Evolutionary conservation across 2,113 vertebrate genomes (phyloP).

Genomic region (Rynchops niger): DNA sequence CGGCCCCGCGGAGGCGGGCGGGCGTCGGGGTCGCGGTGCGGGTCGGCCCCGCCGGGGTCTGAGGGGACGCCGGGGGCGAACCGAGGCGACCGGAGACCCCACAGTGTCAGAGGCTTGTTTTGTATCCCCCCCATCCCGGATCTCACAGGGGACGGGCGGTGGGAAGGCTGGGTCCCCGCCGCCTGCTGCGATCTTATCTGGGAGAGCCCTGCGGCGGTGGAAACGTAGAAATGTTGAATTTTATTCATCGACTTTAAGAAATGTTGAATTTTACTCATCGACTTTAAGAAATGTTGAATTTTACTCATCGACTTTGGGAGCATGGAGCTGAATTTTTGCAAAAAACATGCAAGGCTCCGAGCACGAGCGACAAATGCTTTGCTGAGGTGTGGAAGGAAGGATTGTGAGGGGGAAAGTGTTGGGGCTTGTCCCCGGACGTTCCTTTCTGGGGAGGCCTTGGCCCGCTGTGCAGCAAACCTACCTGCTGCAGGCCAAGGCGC

Average conservation of each 20-base stretch:
- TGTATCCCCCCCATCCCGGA: fast-evolving
- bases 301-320: background rate
- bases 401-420: background rate
- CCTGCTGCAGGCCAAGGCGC: fast-evolving
- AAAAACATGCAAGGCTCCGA: fast-evolving
- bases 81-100: fast-evolving
- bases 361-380: fast-evolving
- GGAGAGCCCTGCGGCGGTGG: background rate
- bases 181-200: too few species aligned
- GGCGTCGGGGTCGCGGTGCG: background rate
- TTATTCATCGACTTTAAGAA: background rate
- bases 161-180: background rate
- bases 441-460: background rate
- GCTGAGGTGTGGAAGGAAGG: background rate
- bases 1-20: background rate
- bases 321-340: fast-evolving
- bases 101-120: fast-evolving
- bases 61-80: background rate
- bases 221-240: background rate
- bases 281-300: background rate
- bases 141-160: background rate
- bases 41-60: background rate
- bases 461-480: fast-evolving
- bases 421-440: background rate
- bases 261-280: background rate